Conservation (phyloP, 2,888 invertebrate genomes). For the Smittia aterrima region DNA sequence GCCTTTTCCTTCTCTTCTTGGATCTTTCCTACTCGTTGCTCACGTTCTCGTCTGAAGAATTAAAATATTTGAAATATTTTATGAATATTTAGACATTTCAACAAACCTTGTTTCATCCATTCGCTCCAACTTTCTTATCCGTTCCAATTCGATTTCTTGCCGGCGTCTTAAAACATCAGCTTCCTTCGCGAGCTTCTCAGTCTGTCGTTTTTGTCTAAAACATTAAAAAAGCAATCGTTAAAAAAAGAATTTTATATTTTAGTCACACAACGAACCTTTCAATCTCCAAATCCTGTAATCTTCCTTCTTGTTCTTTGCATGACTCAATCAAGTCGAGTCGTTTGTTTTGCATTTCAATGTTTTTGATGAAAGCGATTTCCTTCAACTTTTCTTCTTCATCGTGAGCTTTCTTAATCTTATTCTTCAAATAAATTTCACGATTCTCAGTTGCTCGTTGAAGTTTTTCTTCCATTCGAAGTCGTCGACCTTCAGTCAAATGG, state of each 20-base stretch:
- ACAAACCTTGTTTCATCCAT: slow-evolving; percentile 65
- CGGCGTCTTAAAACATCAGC: slow-evolving; percentile 90
- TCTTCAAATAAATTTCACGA: slow-evolving; percentile 72
- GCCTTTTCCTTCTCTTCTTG: slow-evolving; percentile 57
- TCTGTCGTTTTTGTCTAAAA: slow-evolving; percentile 57
- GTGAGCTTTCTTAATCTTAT: slow-evolving; percentile 82
- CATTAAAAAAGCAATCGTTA: slow-evolving; percentile 12
- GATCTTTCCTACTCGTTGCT: slow-evolving; percentile 79
- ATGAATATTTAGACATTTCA: not conserved
- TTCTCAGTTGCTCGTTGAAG: slow-evolving; percentile 88
- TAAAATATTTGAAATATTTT: not conserved
- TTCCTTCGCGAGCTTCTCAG: slow-evolving; percentile 91
- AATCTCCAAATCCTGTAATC: slow-evolving; percentile 76
- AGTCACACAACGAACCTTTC: slow-evolving; percentile 69
- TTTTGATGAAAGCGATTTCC: slow-evolving; percentile 97
- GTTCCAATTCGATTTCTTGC: slow-evolving; percentile 78
- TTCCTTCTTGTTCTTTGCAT: slow-evolving; percentile 71
- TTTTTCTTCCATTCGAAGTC: slow-evolving; percentile 69
- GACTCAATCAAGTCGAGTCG: slow-evolving; percentile 85
- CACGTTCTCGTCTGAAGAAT: slow-evolving; percentile 64
- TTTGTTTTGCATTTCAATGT: slow-evolving; percentile 91
- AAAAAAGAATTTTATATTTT: not conserved
- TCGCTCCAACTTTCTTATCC: slow-evolving; percentile 70
- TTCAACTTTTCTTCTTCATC: slow-evolving; percentile 96
- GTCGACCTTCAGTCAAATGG: slow-evolving; percentile 79